These are phyloP conservation scores for Stegana nigrithorax DNA, from an alignment of 2,888 invertebrate species.

Conservation along the genomic window DNA sequence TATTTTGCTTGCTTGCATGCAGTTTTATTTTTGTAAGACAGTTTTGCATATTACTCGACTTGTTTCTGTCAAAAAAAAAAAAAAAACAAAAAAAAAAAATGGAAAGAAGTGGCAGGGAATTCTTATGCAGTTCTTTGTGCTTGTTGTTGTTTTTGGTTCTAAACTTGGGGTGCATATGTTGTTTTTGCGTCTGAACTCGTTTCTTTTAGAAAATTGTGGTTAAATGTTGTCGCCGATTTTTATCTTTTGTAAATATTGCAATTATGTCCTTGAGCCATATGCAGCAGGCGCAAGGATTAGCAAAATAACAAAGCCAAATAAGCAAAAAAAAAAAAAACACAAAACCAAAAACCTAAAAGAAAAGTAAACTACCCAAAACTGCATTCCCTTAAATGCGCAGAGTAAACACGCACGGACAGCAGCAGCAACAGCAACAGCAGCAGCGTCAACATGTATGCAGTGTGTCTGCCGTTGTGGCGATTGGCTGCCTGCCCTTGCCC, in stretches of 20 bases:
- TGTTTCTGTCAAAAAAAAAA: too few species aligned
- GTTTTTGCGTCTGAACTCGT: not conserved
- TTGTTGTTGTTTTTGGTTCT: too few species aligned
- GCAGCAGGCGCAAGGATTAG: not conserved
- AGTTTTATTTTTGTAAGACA: not conserved
- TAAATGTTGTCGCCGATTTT: slow-evolving; percentile 61
- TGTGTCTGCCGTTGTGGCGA: too few species aligned
- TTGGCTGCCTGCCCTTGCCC: too few species aligned
- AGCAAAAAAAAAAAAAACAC: slow-evolving; percentile 2
- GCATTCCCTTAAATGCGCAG: slow-evolving; percentile 26
- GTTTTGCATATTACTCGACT: not conserved
- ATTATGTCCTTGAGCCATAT: slow-evolving; percentile 56
- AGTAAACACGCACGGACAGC: too few species aligned
- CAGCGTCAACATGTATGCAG: not conserved
- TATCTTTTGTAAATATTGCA: slow-evolving; percentile 57
- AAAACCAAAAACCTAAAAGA: not conserved
- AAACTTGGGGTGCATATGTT: too few species aligned
- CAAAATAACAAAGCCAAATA: not conserved
- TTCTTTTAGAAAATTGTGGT: slow-evolving; percentile 55
- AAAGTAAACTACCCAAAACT: slow-evolving; percentile 18
- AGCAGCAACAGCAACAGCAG: slow-evolving; percentile 25
- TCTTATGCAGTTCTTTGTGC: too few species aligned
- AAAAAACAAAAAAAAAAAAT: not conserved
- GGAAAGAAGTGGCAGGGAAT: too few species aligned
- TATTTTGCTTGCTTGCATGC: too few species aligned